Evolutionary conservation across 2,888 invertebrate genomes (phyloP), one percentile per base, ranked within the genome.

Genomic region (Mesorhabditis belari): DNA sequence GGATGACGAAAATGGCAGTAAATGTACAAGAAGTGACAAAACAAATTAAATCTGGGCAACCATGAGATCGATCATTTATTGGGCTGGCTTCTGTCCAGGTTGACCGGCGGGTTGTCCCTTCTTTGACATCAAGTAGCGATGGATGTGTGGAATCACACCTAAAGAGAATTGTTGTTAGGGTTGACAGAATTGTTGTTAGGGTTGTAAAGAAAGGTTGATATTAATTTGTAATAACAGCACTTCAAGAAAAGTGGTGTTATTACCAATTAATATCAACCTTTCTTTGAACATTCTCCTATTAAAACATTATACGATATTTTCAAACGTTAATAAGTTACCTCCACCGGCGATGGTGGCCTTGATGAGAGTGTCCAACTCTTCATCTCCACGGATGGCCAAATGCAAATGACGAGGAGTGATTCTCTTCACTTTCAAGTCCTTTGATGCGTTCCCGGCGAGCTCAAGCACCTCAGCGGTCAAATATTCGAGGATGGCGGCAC

Each of bases 341-440:
- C 98, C 98, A 81, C 98, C 98, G 71, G 98, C 98, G 84, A 98
- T 99, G 77, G 98, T 98, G 66, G 98, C 98, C 85, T 98, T 99
- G 83, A 98, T 99, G 77, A 98, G 87, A 82, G 95, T 95, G 87
- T 99, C 98, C 83, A 98, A 86, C 85, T 98, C 98, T 85, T 98
- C 98, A 81, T 98, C 98, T 83, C 98, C 98, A 84, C 98, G 88
- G 84, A 98, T 98, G 70, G 98, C 98, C 74, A 98, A 86, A 84
- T 99, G 98, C 84, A 98, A 88, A 86, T 99, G 98, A 82, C 98
- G 89, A 95, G 73, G 98, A 49, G 98, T 99, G 82, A 98, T 99
- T 87, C 98, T 91, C 86, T 99, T 99, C 78, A 99, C 98, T 86
- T 98, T 98, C 82, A 98, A 88, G 88, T 99, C 98, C 84, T 99